Base-by-base conservation (phyloP, 2,888 invertebrate species). In the Drosophila anceps region DNA sequence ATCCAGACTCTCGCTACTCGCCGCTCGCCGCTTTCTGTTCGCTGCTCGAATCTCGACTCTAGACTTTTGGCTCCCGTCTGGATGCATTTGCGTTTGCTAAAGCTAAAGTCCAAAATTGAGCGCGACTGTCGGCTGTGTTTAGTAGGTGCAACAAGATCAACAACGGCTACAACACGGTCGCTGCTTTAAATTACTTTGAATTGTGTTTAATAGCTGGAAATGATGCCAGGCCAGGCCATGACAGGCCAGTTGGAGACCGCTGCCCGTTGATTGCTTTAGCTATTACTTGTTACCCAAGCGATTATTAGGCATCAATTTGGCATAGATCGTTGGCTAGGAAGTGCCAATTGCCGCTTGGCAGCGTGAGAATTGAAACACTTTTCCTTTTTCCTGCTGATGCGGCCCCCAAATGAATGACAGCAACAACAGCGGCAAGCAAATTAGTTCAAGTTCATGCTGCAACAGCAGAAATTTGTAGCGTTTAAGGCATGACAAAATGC, bases 191-290 rank as follows among this genome's bases (percentile, higher is more conserved):
- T 87, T 89, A 89, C 79, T 76, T 78, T 86, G 82, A 86, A 89
- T 88, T 88, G 85, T 79, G 90, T 71, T 86, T 89, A 86, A 86
- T 89, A 81, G 90, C 82, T 86, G 90, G 88, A 89, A 89, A 87
- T 80, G 85, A 84, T 84, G 84, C 70, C 89, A 81, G 81, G 55
- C 44, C 48, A 37, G 35, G 31, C 50, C 50, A 31, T 13, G 50
- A 29, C 46, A 15, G 41, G 60, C 53, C 48, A 48, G 29, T 43
- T 57, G 46, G 33, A 69, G 39, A 55, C 33, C 44, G 58, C 70
- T 70, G 68, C 57, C 41, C 46, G 66, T 29, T 60, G 54, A 74
- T 78, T 78, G 79, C 64, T 50, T 41, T 60, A 61, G 69, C 73
- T 64, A 76, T 82, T 79, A 74, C 76, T 58, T 58, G 77, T 82